These are phyloP conservation scores for Bombycilla garrulus DNA, from an alignment of 2,113 vertebrate species.

Conservation along the genomic window DNA sequence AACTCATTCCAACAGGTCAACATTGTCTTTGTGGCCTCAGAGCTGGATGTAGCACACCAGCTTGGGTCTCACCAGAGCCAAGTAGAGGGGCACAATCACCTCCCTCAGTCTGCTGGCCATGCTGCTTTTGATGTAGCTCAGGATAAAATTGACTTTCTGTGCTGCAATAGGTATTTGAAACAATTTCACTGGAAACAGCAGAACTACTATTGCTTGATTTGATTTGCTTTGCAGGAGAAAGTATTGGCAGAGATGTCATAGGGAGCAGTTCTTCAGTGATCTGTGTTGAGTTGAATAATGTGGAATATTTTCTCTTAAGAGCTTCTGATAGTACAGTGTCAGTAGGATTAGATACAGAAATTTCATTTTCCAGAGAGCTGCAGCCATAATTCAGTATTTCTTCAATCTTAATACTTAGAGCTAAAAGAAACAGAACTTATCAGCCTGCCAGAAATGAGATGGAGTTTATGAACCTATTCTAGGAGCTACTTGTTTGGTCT, in stretches of 20 bases:
- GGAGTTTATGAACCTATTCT: not conserved
- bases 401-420: not conserved
- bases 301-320: not conserved
- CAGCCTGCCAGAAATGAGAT: not conserved
- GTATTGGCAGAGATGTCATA: not conserved
- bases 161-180: not conserved
- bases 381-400: not conserved
- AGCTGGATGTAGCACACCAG: not conserved
- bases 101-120: accelerated
- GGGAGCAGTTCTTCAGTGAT: not conserved
- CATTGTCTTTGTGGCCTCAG: not conserved
- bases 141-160: not conserved
- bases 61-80: not conserved
- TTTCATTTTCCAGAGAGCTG: not conserved
- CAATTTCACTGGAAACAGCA: not conserved
- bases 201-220: not conserved
- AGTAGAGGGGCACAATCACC: not conserved
- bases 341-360: not conserved
- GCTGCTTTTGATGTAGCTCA: not conserved
- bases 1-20: not conserved
- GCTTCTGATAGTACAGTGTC: not conserved
- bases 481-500: not conserved
- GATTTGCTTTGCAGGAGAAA: not conserved
- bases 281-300: not conserved
- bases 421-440: not conserved